A percentile compares a stretch with the other conserved stretches of the same genome.
phyloP scores from a whole-genome alignment of 2,888 invertebrate species.

The Lasiommata megera region DNA sequence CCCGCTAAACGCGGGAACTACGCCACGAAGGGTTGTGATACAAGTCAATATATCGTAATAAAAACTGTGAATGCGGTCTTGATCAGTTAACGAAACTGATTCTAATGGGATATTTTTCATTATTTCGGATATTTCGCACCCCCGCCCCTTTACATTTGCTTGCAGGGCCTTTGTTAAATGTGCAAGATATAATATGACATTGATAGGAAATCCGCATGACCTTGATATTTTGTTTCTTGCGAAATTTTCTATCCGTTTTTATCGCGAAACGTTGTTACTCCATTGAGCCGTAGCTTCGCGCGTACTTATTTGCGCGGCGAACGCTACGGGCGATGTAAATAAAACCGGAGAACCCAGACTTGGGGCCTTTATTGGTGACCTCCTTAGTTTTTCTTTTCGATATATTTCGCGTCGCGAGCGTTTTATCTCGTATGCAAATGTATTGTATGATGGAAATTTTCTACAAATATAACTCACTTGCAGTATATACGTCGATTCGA shows the following conservation, averaged over 20 bases:
- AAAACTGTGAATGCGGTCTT: conserved; percentile 74
- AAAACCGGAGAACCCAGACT: conserved; percentile 60
- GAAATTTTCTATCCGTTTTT: conserved; percentile 70
- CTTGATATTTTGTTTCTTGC: conserved; percentile 79
- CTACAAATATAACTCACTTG: conserved; percentile 28
- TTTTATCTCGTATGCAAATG: conserved; percentile 36
- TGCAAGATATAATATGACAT: conserved; percentile 79
- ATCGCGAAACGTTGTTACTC: conserved; percentile 64
- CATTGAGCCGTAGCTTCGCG: conserved; percentile 65
- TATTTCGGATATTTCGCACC: conserved; percentile 76
- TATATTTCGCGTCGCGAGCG: conserved; percentile 40
- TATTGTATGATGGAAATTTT: conserved; percentile 17
- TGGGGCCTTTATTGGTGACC: conserved; percentile 68
- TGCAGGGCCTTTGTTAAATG: conserved; percentile 81
- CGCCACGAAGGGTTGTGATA: conserved; percentile 79
- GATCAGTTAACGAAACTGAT: conserved; percentile 78
- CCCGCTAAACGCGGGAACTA: conserved; percentile 82
- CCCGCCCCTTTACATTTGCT: conserved; percentile 81
- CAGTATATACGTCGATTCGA: conserved; percentile 39
- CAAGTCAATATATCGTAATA: conserved; percentile 63
- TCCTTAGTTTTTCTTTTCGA: conserved; percentile 50
- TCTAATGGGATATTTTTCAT: conserved; percentile 67
- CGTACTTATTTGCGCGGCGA: conserved; percentile 57
- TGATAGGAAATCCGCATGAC: conserved; percentile 81
- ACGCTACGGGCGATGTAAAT: conserved; percentile 75